Conservation (phyloP, 1,140 invertebrate species). For the Orius insidiosus region DNA sequence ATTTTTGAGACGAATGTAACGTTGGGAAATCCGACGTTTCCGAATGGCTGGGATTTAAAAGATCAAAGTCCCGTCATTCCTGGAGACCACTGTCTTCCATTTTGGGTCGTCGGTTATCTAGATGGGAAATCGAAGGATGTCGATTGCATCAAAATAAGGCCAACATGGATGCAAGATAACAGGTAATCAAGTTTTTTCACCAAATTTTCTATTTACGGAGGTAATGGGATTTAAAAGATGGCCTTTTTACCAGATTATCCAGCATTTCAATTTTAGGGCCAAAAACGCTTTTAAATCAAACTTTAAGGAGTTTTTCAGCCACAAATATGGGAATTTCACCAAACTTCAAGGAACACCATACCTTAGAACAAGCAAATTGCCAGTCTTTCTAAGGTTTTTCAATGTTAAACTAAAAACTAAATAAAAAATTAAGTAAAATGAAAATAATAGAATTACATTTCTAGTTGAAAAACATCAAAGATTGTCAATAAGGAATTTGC, state of each 20-base stretch:
- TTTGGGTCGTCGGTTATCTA: constrained; percentile 34
- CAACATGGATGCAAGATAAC: constrained; percentile 45
- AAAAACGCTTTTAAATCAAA: too few relatives aligned
- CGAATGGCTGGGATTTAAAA: constrained; percentile 30
- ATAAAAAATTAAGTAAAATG: constrained; percentile 9
- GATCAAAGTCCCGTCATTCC: neutral
- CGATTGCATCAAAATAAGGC: constrained; percentile 41
- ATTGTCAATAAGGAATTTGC: constrained; percentile 30
- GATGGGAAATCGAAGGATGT: constrained; percentile 28
- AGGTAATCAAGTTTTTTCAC: constrained; percentile 26
- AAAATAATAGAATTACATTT: constrained; percentile 11
- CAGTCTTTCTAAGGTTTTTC: too few relatives aligned
- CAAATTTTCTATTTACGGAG: too few relatives aligned
- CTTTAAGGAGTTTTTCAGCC: too few relatives aligned
- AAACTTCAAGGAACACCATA: too few relatives aligned
- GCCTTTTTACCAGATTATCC: too few relatives aligned
- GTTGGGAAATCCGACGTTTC: constrained; percentile 28
- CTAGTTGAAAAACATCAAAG: constrained; percentile 23
- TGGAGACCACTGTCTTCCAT: constrained; percentile 26
- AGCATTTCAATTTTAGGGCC: too few relatives aligned
- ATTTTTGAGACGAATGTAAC: constrained; percentile 27
- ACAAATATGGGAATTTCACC: too few relatives aligned
- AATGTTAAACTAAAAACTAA: too few relatives aligned
- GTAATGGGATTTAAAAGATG: too few relatives aligned
- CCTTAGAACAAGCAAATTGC: too few relatives aligned